Conservation (phyloP, 2,113 vertebrate species). For the Tinamus guttatus region DNA sequence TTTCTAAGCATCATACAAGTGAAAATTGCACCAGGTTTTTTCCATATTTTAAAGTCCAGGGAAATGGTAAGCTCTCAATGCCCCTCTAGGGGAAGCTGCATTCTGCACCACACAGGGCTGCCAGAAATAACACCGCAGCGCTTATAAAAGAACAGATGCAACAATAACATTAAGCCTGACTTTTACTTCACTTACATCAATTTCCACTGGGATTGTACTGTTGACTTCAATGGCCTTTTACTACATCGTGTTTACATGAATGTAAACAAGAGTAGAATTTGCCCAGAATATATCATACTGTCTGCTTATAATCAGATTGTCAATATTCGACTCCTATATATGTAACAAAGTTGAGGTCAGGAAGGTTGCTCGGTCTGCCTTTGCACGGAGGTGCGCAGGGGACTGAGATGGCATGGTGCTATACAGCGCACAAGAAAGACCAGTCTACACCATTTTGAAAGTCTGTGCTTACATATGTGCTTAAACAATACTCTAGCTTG, state of each 20-base stretch:
- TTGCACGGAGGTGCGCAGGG: background rate
- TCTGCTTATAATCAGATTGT: background rate
- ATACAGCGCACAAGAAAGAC: background rate
- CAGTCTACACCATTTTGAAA: background rate
- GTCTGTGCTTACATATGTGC: background rate
- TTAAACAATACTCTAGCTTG: background rate
- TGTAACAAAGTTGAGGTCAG: background rate
- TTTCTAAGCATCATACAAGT: background rate
- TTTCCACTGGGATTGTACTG: background rate
- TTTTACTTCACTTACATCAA: background rate
- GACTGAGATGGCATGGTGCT: accelerated
- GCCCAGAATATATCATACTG: background rate
- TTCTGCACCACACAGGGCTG: background rate
- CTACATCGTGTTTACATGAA: background rate
- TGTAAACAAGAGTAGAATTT: background rate
- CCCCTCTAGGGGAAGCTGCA: background rate
- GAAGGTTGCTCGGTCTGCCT: background rate
- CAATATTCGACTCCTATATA: background rate
- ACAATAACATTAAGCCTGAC: background rate
- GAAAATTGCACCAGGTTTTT: background rate
- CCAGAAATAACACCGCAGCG: background rate
- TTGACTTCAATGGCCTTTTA: background rate
- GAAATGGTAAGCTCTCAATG: background rate
- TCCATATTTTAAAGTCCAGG: background rate
- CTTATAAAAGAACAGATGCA: background rate